phyloP scores from a whole-genome alignment of 1,140 invertebrate genomes.

The Cotesia typhae region DNA sequence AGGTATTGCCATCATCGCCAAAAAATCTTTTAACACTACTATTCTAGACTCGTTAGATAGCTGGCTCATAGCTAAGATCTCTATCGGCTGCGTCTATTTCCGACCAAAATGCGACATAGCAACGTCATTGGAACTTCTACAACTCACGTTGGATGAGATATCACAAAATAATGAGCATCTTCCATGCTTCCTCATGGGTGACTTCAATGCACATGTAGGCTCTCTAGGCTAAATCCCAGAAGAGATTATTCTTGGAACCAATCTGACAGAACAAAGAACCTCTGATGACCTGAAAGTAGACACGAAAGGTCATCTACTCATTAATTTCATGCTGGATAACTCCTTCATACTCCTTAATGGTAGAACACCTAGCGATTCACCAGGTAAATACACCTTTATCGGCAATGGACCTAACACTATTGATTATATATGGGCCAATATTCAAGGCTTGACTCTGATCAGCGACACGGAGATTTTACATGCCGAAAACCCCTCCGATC shows the following conservation, averaged over 20 bases:
- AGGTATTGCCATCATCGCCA: constrained; percentile 1
- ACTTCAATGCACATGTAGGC: neutral
- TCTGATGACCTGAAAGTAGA: neutral
- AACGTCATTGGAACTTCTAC: neutral
- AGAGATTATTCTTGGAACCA: neutral
- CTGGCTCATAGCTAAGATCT: no score
- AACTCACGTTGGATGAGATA: neutral
- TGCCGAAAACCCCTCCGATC: neutral
- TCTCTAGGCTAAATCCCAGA: neutral
- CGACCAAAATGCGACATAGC: neutral
- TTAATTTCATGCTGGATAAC: neutral
- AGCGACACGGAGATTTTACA: neutral
- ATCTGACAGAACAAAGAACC: neutral
- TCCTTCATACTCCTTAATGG: neutral
- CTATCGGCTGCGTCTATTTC: constrained; percentile 1
- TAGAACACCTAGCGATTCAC: neutral
- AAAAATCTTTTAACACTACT: neutral
- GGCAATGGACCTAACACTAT: neutral
- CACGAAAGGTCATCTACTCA: neutral
- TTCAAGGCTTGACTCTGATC: neutral
- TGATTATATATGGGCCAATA: neutral
- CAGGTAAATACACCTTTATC: constrained; percentile 5
- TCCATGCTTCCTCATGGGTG: neutral
- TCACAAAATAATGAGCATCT: neutral
- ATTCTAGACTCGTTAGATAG: no score